Base-by-base conservation (phyloP, 2,797 vertebrate genomes). In the Streptopelia turtur region DNA sequence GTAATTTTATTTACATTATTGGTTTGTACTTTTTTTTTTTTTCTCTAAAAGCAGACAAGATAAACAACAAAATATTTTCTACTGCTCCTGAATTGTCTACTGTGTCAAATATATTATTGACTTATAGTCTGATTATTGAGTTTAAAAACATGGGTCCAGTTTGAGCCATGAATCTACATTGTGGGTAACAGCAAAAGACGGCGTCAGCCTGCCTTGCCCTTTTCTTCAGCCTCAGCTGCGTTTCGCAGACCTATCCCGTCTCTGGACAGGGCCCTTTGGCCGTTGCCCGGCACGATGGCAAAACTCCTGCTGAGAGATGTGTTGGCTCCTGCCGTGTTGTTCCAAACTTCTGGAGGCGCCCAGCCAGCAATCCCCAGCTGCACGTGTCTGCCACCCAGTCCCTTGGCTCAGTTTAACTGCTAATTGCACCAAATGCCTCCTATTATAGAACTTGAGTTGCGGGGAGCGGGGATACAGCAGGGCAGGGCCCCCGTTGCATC, bases 331-430 rank as follows among this genome's bases (percentile, higher is more conserved):
- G 0, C 27, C 0, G 3, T 55, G 79, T 11, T 91, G 83, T 84
- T 93, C 83, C 59, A n/a, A 64, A 39, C 41, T 14, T 61, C 87
- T 92, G 87, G 75, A 55, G 94, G 84, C 7, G 0, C 59, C 30
- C 59, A 30, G 94, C 94, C 92, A 93, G 69, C 18, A 61, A 23
- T 57, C 28, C 68, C 31, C 65, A 71, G 75, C 65, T 68, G 70
- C 80, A 66, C 47, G 3, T 2, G 69, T 81, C 86, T 93, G 77
- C 92, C 95, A 95, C 74, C 69, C 92, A 30, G 64, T 65, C 93
- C 70, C 83, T 76, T 22, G 8, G 17, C 49, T 69, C 83, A 6
- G 5, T 84, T 94, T 70, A 76, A 87, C 63, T 6, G 35, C 84
- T 89, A 90, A 84, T 84, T 69, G 87, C 66, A 92, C 21, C 59